These are phyloP conservation scores for Strongylocentrotus purpuratus DNA, from an alignment of 35 echinoderm and acorn worm species.

Conservation along the genomic window DNA sequence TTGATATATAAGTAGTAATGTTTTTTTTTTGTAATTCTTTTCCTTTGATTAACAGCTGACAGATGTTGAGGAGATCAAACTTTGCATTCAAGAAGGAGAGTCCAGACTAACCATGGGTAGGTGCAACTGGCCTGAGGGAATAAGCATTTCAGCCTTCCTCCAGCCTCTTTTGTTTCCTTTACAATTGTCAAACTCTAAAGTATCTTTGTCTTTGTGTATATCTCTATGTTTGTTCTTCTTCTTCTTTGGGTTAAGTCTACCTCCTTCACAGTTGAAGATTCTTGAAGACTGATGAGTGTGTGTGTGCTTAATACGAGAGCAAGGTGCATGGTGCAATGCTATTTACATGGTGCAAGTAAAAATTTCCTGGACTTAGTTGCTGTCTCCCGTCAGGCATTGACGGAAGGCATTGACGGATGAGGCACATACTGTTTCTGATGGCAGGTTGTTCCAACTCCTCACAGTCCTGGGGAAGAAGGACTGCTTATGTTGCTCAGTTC, in stretches of 20 bases:
- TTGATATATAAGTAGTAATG: too few relatives aligned
- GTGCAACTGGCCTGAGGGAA: not conserved
- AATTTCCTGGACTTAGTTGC: too few relatives aligned
- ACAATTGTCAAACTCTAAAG: not conserved
- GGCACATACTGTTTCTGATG: not conserved
- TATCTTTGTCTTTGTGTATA: not conserved
- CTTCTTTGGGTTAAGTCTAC: too few relatives aligned
- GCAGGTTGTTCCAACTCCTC: not conserved
- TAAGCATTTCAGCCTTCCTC: not conserved
- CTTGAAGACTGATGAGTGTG: too few relatives aligned
- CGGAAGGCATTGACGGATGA: too few relatives aligned
- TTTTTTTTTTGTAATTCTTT: not conserved
- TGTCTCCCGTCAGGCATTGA: too few relatives aligned
- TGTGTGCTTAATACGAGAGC: too few relatives aligned
- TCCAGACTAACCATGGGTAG: constrained; percentile 90
- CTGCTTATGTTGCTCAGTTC: constrained; percentile 10
- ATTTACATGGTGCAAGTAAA: too few relatives aligned
- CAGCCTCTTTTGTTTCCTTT: not conserved
- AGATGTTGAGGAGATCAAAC: constrained; percentile 67
- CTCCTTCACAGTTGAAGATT: too few relatives aligned
- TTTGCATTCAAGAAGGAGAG: constrained; percentile 81
- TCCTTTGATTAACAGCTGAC: constrained; percentile 37
- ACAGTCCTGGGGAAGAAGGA: not conserved
- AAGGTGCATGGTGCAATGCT: too few relatives aligned
- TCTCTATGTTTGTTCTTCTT: not conserved